Evolutionary conservation across 2,113 vertebrate species (phyloP).

Genomic region (Athene noctua): DNA sequence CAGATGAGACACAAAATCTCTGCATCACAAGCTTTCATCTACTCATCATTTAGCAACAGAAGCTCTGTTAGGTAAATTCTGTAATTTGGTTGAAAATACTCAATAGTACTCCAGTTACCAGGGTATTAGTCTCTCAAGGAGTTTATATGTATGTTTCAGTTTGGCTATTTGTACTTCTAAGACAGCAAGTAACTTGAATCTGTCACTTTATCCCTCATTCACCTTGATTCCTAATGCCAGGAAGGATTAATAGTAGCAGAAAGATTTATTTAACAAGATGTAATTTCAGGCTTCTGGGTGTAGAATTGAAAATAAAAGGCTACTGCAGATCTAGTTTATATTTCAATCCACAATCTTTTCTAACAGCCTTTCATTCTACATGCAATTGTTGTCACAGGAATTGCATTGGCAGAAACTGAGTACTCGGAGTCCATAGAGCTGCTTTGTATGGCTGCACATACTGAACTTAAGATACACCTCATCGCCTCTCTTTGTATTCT

Average conservation of each 20-base stretch:
- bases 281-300: background rate
- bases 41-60: background rate
- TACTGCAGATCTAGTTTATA: background rate
- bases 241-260: background rate
- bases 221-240: background rate
- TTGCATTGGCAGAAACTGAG: background rate
- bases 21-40: background rate
- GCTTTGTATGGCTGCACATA: background rate
- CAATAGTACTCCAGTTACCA: background rate
- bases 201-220: background rate
- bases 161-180: background rate
- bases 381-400: background rate
- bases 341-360: background rate
- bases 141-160: background rate
- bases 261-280: background rate
- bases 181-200: background rate
- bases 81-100: background rate
- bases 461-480: background rate
- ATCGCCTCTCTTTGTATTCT: background rate
- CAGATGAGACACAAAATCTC: background rate
- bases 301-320: background rate
- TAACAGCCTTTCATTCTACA: background rate
- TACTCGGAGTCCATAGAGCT: fast-evolving
- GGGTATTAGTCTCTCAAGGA: background rate
- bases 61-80: background rate